phyloP scores from a whole-genome alignment of 2,888 invertebrate genomes.

The Noctua comes region DNA sequence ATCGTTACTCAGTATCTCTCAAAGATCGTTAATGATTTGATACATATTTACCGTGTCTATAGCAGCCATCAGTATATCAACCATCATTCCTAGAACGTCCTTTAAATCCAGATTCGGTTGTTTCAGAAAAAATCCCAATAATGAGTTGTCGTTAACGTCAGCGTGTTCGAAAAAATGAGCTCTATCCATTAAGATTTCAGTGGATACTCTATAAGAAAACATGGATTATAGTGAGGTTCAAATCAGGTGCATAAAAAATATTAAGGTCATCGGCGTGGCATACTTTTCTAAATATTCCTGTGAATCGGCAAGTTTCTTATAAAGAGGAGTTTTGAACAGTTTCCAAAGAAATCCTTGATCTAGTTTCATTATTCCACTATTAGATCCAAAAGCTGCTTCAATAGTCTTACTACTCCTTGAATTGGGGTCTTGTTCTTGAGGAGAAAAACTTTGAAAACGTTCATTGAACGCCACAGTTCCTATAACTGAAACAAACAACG shows the following conservation, averaged over 20 bases:
- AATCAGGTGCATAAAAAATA: neutral
- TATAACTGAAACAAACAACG: slow-evolving; percentile 91
- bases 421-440: slow-evolving; percentile 88
- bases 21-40: neutral
- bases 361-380: slow-evolving; percentile 92
- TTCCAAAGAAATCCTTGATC: slow-evolving; percentile 94
- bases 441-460: slow-evolving; percentile 92
- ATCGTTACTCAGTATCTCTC: neutral
- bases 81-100: slow-evolving; percentile 95
- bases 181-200: slow-evolving; percentile 91
- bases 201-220: slow-evolving; percentile 89
- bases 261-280: slow-evolving; percentile 9
- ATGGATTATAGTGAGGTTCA: neutral
- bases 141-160: slow-evolving; percentile 80
- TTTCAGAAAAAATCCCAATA: slow-evolving; percentile 93
- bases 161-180: slow-evolving; percentile 85
- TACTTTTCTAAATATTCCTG: slow-evolving; percentile 93
- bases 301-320: slow-evolving; percentile 92
- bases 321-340: slow-evolving; percentile 93
- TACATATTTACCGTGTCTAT: slow-evolving; percentile 94
- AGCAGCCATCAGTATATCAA: slow-evolving; percentile 96
- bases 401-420: slow-evolving; percentile 93
- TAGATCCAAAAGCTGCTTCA: slow-evolving; percentile 93
- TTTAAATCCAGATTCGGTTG: slow-evolving; percentile 93
- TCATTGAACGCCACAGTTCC: slow-evolving; percentile 93